Evolutionary conservation across 2,888 invertebrate genomes (phyloP), one percentile per base, ranked within the genome.

Genomic region (Aspidiotus rigidus): DNA sequence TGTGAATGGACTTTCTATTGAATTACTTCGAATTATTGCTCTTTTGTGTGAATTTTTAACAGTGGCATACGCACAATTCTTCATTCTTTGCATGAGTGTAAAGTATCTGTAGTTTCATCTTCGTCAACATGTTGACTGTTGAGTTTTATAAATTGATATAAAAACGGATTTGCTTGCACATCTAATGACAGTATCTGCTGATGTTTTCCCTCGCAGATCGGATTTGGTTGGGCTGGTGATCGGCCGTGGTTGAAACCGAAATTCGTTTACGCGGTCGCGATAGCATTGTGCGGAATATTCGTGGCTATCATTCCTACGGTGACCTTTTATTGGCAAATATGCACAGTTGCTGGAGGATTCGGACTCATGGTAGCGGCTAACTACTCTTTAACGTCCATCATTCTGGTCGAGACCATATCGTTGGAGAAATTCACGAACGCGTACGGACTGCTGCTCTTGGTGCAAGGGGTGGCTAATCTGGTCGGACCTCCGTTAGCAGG

Each of bases 331-430:
- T 77, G 78, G 66, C 79, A 81, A 7, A 79, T 90, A 57, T 85
- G 85, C 69, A 77, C 83, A 0, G 81, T 86, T 0, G 82, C 88
- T 39, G 90, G 88, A n/a, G 83, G 86, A 41, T 95, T 92, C 80
- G 94, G 94, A 1, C 85, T 93, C 73, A 88, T 89, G 78, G 91
- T 94, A 74, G 91, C 93, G 40, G 93, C 93, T 71, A 94, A 94
- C 80, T 95, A 93, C 80, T 88, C 92, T 3, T 83, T 95, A 55
- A 92, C 93, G 28, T 90, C 90, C 76, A 91, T 93, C 75, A 92
- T 95, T 73, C 83, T 94, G 70, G 92, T 94, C 70, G 88, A 94
- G 77, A 83, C 93, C 73, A 89, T 94, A 73, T 89, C 91, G n/a
- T 78, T 95, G 73, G 92, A 93, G 78, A 84, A 89, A 75, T 93